Base-by-base conservation (phyloP, 2,797 vertebrate species). In the Pseudopleuronectes americanus region DNA sequence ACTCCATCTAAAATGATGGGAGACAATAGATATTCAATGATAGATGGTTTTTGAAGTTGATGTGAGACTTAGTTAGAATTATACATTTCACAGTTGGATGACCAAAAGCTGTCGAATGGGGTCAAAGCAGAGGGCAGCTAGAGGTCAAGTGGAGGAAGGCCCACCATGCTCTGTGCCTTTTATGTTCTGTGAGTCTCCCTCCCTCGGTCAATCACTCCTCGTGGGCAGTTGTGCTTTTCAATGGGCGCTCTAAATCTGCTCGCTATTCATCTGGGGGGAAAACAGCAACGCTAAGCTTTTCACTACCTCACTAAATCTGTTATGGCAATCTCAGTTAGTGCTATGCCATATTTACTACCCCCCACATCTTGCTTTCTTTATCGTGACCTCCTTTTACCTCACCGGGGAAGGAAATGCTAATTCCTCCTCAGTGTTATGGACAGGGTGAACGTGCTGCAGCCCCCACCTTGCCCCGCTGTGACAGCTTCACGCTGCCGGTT, bases 11-110 rank as follows among this genome's bases (percentile, higher is more conserved):
- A 70, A 77, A 70, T 59, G 71, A 69, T 64, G 71, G 43, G 38
- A 74, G 71, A 61, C 57, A 60, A 55, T 60, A 71, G 56, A 67
- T 69, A 67, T 58, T 79, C 33, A 33, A 54, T 79, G 76, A 79
- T 66, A 65, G 77, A 90, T 82, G 69, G 61, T 64, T 68, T 74
- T 79, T 13, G 28, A 45, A 68, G 73, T 74, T 71, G 58, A 88
- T 84, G 80, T 78, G 59, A 80, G 76, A 79, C 84, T 84, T 8
- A 8, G 66, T 61, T 78, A 74, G 82, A 76, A 68, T 77, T 71
- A 68, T 57, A 73, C 77, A 87, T 92, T 92, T 93, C 86, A 85
- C 80, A 84, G 76, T 79, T 83, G 89, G 85, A 91, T 92, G 87
- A 91, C 82, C 80, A 79, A 74, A 83, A 88, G 83, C 83, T 59